Evolutionary conservation across 2,888 invertebrate species (phyloP).

Genomic region (Lamproptera curius): DNA sequence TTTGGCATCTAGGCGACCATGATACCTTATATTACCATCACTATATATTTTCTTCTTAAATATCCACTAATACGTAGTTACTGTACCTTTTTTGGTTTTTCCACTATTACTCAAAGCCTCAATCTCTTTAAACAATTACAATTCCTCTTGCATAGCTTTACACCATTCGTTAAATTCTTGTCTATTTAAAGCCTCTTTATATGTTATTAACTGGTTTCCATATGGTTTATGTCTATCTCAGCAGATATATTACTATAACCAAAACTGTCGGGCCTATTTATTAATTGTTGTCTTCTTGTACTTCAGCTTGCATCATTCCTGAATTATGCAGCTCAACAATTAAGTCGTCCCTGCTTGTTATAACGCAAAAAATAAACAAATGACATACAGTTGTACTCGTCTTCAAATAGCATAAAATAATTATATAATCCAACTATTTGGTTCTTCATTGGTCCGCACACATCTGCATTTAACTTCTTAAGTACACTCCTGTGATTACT

Average conservation of each 20-base stretch:
- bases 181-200: neutral
- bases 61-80: slow-evolving; percentile 7
- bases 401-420: slow-evolving; percentile 23
- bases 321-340: slow-evolving; percentile 19
- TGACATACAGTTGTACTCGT: slow-evolving; percentile 21
- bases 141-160: slow-evolving; percentile 5
- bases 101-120: slow-evolving; percentile 12
- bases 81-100: slow-evolving; percentile 8
- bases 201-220: neutral
- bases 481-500: slow-evolving; percentile 25
- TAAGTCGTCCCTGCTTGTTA: slow-evolving; percentile 26
- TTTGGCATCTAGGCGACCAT: neutral
- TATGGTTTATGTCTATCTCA: neutral
- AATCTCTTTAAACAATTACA: slow-evolving; percentile 15
- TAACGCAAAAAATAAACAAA: slow-evolving; percentile 2
- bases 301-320: neutral
- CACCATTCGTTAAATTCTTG: neutral
- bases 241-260: no score
- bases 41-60: neutral
- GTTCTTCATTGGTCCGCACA: slow-evolving; percentile 32
- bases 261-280: neutral
- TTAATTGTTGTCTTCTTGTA: neutral
- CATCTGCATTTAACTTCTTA: slow-evolving; percentile 32
- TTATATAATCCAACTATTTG: slow-evolving; percentile 19
- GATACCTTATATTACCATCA: neutral